Evolutionary conservation across 2,888 invertebrate genomes (phyloP).

Genomic region (Agrotis puta): DNA sequence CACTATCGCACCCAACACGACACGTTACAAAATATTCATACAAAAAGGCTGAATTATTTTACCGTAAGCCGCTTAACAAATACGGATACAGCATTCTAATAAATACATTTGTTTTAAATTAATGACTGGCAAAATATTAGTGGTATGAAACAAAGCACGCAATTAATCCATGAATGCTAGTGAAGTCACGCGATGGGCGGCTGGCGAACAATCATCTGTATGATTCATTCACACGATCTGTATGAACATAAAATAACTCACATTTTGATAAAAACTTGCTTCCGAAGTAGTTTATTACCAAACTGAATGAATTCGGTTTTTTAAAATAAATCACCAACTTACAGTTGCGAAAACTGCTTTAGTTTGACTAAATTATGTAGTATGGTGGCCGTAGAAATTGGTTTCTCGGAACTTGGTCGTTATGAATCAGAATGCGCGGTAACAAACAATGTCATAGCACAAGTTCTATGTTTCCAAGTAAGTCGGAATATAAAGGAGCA

Average conservation of each 20-base stretch:
- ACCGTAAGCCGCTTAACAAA: conserved; percentile 28
- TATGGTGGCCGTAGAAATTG: conserved; percentile 34
- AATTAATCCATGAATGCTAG: conserved; percentile 53
- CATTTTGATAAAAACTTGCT: conserved; percentile 23
- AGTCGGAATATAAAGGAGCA: conserved; percentile 38
- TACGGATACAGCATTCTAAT: conserved; percentile 25
- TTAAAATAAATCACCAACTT: conserved; percentile 40
- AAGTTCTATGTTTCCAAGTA: conserved; percentile 38
- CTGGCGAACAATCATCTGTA: conserved; percentile 40
- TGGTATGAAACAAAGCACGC: conserved; percentile 55
- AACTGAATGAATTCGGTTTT: conserved; percentile 37
- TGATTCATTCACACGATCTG: conserved; percentile 20
- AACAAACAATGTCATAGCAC: conserved; percentile 40
- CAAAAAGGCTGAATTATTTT: conserved; percentile 20
- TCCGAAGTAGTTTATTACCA: conserved; percentile 4
- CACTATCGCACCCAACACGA: conserved; percentile 18
- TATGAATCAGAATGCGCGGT: conserved; percentile 38
- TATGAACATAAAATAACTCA: conserved; percentile 36
- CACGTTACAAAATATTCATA: conserved; percentile 3
- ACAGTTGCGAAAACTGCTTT: conserved; percentile 34
- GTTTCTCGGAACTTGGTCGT: conserved; percentile 37
- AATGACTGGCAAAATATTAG: conserved; percentile 51
- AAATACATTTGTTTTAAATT: conserved; percentile 54
- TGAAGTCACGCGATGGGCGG: conserved; percentile 53
- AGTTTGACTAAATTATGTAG: conserved; percentile 40